phyloP scores from a whole-genome alignment of 2,888 invertebrate species.

The Caradrina clavipalpis region DNA sequence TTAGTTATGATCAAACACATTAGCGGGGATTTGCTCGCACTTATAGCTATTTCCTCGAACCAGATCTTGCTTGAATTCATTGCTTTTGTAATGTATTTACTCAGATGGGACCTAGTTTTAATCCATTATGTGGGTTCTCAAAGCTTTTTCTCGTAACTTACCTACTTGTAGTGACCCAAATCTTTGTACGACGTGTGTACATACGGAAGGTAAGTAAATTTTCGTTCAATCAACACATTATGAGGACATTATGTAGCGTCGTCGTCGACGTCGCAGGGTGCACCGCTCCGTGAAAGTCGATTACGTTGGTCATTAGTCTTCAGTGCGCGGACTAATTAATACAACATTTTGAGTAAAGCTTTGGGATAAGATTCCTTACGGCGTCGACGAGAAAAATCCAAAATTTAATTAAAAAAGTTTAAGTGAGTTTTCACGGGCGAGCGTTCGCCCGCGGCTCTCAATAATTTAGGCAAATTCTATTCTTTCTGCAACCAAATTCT shows the following conservation, averaged over 20 bases:
- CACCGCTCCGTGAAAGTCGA: conserved; percentile 80
- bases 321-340: conserved; percentile 86
- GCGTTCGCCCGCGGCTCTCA: conserved; percentile 81
- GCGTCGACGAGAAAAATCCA: conserved; percentile 82
- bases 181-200: conserved; percentile 15
- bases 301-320: conserved; percentile 84
- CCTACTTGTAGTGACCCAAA: conserved; percentile 38
- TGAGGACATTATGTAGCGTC: conserved; percentile 9
- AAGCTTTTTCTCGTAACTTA: conserved; percentile 57
- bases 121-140: conserved; percentile 61
- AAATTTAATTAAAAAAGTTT: conserved; percentile 91
- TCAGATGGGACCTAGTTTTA: conserved; percentile 53
- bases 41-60: conserved; percentile 69
- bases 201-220: conserved; percentile 25
- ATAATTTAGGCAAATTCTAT: conserved; percentile 86
- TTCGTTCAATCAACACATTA: conserved; percentile 11
- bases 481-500: conserved; percentile 79
- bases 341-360: conserved; percentile 88
- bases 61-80: conserved; percentile 58
- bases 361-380: conserved; percentile 81
- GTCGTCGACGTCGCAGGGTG: conserved; percentile 56
- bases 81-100: conserved; percentile 57
- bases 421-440: conserved; percentile 89
- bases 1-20: conserved; percentile 84
- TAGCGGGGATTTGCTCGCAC: conserved; percentile 76